A percentile compares a stretch with the other conserved stretches of the same genome.
These are phyloP conservation scores for Oplegnathus fasciatus DNA, from an alignment of 2,113 vertebrate species.

Conservation along the genomic window DNA sequence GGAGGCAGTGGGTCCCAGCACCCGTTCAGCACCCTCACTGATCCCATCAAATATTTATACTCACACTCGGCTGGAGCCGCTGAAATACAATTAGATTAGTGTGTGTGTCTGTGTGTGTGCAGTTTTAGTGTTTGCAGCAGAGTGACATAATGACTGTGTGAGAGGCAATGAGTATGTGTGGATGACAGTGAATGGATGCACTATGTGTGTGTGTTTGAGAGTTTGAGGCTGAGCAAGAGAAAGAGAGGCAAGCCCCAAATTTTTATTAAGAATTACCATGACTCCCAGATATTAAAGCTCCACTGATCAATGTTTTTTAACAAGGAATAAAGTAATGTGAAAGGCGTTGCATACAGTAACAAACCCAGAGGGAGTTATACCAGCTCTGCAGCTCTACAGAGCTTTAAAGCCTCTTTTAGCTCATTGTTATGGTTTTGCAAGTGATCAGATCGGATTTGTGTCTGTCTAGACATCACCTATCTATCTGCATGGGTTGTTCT, in stretches of 20 bases:
- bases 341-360: not conserved
- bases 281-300: not conserved
- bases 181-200: conserved; percentile 3
- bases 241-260: not conserved
- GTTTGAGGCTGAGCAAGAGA: not conserved
- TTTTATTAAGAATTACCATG: not conserved
- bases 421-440: not conserved
- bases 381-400: not conserved
- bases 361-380: not conserved
- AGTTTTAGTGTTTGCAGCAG: conserved; percentile 2
- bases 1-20: conserved; percentile 36
- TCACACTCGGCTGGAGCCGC: conserved; percentile 51
- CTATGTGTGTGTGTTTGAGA: not conserved
- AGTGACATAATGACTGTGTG: conserved; percentile 18
- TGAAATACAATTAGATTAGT: conserved; percentile 57
- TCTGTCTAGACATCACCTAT: no score
- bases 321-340: not conserved
- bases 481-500: no score
- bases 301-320: not conserved
- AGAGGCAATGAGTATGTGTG: not conserved
- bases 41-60: conserved; percentile 73
- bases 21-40: conserved; percentile 26
- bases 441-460: no score
- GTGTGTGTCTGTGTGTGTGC: not conserved
- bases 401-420: not conserved